Percentiles rank a stretch among this genome's conserved stretches.
These are phyloP conservation scores for Cinclus mexicanus DNA, from an alignment of 2,113 vertebrate genomes.

Conservation along the genomic window DNA sequence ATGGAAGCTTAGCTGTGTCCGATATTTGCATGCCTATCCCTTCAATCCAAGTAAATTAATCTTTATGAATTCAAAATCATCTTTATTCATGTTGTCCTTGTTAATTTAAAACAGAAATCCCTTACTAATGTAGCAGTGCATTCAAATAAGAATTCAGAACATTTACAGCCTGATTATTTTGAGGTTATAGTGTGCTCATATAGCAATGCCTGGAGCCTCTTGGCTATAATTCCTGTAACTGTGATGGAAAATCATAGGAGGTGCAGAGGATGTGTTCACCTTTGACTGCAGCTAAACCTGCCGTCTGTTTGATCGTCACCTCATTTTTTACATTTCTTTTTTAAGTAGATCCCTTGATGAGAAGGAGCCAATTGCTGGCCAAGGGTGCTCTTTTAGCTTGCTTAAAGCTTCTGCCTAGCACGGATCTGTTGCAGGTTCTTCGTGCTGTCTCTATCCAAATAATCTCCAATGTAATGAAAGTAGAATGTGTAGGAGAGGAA, in stretches of 20 bases:
- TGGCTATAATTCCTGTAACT: not conserved
- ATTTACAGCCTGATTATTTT: not conserved
- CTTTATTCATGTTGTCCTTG: constrained; percentile 38
- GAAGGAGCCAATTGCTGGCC: not conserved
- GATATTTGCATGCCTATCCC: not conserved
- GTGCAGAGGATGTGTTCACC: not conserved
- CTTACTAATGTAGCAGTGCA: not conserved
- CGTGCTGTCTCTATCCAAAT: not conserved
- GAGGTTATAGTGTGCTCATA: not conserved
- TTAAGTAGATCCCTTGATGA: not conserved
- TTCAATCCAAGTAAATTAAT: not conserved
- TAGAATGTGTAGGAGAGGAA: not conserved
- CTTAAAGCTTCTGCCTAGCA: not conserved
- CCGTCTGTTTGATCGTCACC: not conserved
- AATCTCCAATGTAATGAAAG: not conserved
- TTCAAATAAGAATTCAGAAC: not conserved
- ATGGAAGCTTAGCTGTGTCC: not conserved
- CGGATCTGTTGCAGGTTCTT: not conserved
- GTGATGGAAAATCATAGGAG: not conserved
- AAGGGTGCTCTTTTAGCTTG: not conserved
- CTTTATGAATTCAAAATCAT: not conserved
- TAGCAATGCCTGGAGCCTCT: not conserved
- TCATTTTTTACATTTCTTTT: not conserved
- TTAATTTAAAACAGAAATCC: constrained; percentile 19
- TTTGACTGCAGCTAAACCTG: not conserved